phyloP scores from a whole-genome alignment of 2,888 invertebrate species.

The Lepas anatifera region DNA sequence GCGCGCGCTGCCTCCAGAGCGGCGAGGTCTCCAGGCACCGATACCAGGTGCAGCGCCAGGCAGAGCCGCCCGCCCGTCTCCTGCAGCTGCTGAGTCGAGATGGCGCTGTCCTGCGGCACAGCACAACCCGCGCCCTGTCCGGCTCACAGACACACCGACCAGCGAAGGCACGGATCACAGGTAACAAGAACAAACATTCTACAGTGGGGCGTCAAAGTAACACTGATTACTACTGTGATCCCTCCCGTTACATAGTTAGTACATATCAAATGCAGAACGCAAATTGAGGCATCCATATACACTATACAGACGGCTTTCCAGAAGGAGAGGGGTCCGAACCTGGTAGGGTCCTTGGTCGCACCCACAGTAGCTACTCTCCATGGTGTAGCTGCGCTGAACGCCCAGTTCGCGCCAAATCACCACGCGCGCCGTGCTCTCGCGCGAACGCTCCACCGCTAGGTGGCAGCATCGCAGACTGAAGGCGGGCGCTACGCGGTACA shows the following conservation, averaged over 20 bases:
- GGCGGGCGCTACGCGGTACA: conserved; percentile 54
- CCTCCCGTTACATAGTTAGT: no score
- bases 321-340: conserved; percentile 27
- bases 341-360: conserved; percentile 61
- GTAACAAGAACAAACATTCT: no score
- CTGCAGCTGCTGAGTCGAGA: conserved; percentile 21
- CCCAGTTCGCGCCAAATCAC: conserved; percentile 75
- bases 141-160: no score
- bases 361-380: conserved; percentile 77
- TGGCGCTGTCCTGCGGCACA: conserved; percentile 20
- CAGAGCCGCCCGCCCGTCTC: conserved; percentile 23
- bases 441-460: conserved; percentile 58
- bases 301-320: no score
- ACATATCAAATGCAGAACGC: no score
- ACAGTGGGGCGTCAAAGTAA: no score
- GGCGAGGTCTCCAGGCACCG: conserved; percentile 15
- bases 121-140: neutral
- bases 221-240: no score
- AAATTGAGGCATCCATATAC: no score
- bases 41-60: conserved; percentile 20
- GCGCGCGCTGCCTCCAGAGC: neutral
- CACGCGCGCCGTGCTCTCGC: conserved; percentile 72
- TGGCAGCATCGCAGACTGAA: conserved; percentile 60
- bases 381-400: conserved; percentile 61
- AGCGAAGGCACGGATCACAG: no score